Evolutionary conservation across 2,888 invertebrate genomes (phyloP).

Genomic region (Hydrotaea cyrtoneurina): DNA sequence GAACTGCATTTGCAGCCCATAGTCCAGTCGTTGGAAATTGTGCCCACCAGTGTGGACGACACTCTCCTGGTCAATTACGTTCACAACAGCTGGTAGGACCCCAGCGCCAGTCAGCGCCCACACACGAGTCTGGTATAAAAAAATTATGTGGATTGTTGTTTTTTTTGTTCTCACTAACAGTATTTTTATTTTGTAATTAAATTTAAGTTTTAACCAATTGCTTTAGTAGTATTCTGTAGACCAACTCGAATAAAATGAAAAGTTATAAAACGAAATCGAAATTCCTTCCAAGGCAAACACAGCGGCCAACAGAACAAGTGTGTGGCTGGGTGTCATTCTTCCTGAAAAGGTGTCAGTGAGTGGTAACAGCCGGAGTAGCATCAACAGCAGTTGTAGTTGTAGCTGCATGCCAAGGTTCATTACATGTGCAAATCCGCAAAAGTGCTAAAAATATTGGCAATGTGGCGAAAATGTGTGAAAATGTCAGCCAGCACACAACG

Average conservation of each 20-base stretch:
- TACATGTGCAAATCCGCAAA: constrained; percentile 67
- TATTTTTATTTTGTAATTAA: constrained; percentile 43
- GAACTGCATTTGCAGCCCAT: constrained; percentile 76
- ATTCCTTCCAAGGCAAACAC: background rate
- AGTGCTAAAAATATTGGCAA: constrained; percentile 60
- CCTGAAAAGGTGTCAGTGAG: background rate
- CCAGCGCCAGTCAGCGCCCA: too few relatives aligned
- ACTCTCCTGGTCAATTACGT: constrained; percentile 75
- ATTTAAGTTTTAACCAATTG: constrained; percentile 34
- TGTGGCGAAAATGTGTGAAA: constrained; percentile 55
- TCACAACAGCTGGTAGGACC: constrained; percentile 70
- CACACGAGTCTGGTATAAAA: too few relatives aligned
- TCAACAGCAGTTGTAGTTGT: background rate
- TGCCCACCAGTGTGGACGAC: constrained; percentile 75
- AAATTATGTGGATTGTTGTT: constrained; percentile 27
- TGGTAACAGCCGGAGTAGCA: background rate
- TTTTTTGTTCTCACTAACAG: constrained; percentile 51
- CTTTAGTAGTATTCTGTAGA: constrained; percentile 26
- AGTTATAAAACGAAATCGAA: background rate
- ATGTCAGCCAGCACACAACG: constrained; percentile 17
- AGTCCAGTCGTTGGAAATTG: constrained; percentile 77
- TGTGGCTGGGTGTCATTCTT: background rate
- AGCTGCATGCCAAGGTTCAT: constrained; percentile 58
- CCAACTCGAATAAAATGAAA: constrained; percentile 18
- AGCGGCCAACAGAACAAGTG: background rate